A percentile compares a stretch with the other conserved stretches of the same genome.
Evolutionary conservation across 1,140 invertebrate species (phyloP).

Genomic region (Neodiprion fabricii): DNA sequence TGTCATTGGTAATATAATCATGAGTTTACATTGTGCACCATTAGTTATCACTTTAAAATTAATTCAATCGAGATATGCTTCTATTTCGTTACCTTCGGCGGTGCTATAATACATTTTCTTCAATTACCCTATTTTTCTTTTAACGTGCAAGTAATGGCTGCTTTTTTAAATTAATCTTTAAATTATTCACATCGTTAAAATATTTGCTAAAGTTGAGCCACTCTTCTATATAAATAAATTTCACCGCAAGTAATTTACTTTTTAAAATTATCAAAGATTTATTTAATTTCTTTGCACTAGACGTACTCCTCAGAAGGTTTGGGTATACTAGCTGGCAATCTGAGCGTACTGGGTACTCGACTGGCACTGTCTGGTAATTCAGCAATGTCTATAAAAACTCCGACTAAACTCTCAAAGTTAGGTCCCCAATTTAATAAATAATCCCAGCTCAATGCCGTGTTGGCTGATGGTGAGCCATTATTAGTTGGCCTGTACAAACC

Average conservation of each 20-base stretch:
- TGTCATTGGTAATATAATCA: neutral
- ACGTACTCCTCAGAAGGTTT: constrained; percentile 85
- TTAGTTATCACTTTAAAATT: neutral
- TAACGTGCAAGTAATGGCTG: neutral
- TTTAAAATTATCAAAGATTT: neutral
- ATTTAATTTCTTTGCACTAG: constrained; percentile 41
- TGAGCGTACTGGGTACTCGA: constrained; percentile 67
- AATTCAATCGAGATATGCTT: neutral
- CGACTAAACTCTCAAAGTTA: constrained; percentile 93
- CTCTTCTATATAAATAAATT: neutral
- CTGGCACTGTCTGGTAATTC: constrained; percentile 85
- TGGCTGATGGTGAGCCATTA: constrained; percentile 73
- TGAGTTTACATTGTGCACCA: neutral
- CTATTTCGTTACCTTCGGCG: neutral
- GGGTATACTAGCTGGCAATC: constrained; percentile 71
- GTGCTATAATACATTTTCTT: neutral
- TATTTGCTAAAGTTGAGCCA: neutral
- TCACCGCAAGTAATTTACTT: neutral
- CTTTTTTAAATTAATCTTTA: neutral
- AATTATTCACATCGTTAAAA: neutral
- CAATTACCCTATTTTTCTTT: neutral
- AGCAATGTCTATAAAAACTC: constrained; percentile 96
- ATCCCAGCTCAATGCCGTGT: constrained; percentile 84
- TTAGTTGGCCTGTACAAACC: constrained; percentile 78
- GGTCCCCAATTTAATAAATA: constrained; percentile 95